These are phyloP conservation scores for Choloepus hoffmanni DNA, from an alignment of 2,113 vertebrate genomes.

Conservation along the genomic window DNA sequence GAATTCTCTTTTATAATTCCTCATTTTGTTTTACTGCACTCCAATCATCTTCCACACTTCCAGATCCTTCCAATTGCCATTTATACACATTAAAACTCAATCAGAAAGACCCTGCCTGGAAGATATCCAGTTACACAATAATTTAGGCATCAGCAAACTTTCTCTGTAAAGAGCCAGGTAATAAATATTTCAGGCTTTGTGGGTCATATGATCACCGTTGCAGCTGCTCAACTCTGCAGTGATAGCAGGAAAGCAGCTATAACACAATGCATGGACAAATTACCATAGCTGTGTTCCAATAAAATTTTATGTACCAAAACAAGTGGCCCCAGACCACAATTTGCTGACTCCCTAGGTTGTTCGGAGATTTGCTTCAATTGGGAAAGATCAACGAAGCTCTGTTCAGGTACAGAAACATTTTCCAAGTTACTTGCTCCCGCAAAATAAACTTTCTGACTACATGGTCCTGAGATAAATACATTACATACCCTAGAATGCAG, in stretches of 20 bases:
- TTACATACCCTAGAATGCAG: neutral
- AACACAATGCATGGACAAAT: neutral
- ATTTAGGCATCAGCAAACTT: neutral
- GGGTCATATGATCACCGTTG: neutral
- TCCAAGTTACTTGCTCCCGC: neutral
- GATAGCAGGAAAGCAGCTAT: neutral
- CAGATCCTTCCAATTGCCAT: neutral
- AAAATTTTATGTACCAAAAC: slow-evolving; percentile 16
- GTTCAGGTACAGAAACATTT: neutral
- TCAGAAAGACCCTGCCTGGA: neutral
- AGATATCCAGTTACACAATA: neutral
- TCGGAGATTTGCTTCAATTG: neutral
- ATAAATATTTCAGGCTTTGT: neutral
- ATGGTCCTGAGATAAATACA: neutral
- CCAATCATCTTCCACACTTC: neutral
- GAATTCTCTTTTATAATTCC: neutral
- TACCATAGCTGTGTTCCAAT: neutral
- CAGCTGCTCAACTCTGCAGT: neutral
- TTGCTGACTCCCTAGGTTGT: neutral
- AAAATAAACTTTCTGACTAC: slow-evolving; percentile 22
- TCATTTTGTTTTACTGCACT: neutral
- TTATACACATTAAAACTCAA: neutral
- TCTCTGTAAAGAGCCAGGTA: neutral
- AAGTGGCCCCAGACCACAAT: neutral
- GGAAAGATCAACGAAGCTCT: neutral